Percentiles rank a stretch among this genome's conserved stretches.
These are phyloP conservation scores for Oophaga pumilio DNA, from an alignment of 2,113 vertebrate genomes.

Conservation along the genomic window DNA sequence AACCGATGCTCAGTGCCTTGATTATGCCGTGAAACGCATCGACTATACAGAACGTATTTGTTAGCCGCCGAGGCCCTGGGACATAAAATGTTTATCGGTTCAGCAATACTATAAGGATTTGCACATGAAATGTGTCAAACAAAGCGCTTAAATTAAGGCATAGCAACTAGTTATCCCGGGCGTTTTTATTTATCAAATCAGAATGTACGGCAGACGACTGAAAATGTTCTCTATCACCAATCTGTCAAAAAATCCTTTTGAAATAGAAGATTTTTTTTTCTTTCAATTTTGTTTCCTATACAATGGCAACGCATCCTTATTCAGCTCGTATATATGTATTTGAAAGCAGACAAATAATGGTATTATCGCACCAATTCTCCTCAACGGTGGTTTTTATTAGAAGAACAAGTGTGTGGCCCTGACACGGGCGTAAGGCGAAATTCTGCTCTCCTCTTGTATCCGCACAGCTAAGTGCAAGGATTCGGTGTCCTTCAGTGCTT, in stretches of 20 bases:
- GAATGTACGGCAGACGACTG: slow-evolving; percentile 18
- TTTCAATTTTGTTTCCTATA: slow-evolving; percentile 32
- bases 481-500: not conserved
- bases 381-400: slow-evolving; percentile 8
- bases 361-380: slow-evolving; percentile 5
- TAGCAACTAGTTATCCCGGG: slow-evolving; percentile 44
- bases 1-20: slow-evolving; percentile 48
- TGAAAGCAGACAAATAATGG: slow-evolving; percentile 6
- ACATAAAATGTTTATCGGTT: slow-evolving; percentile 56
- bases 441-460: not conserved
- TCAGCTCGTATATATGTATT: not conserved
- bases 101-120: slow-evolving; percentile 58
- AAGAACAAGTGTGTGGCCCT: slow-evolving; percentile 30
- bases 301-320: slow-evolving; percentile 20
- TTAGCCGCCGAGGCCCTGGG: slow-evolving; percentile 45
- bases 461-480: not conserved
- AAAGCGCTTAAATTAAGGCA: slow-evolving; percentile 55
- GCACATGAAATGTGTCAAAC: slow-evolving; percentile 58
- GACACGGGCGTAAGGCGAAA: slow-evolving; percentile 1
- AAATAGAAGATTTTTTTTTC: slow-evolving; percentile 17
- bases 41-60: slow-evolving; percentile 51
- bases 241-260: slow-evolving; percentile 46
- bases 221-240: slow-evolving; percentile 40
- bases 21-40: slow-evolving; percentile 58
- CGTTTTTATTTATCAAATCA: slow-evolving; percentile 40